These are phyloP conservation scores for Schlechtendalia chinensis DNA, from an alignment of 1,140 invertebrate species.

Conservation along the genomic window DNA sequence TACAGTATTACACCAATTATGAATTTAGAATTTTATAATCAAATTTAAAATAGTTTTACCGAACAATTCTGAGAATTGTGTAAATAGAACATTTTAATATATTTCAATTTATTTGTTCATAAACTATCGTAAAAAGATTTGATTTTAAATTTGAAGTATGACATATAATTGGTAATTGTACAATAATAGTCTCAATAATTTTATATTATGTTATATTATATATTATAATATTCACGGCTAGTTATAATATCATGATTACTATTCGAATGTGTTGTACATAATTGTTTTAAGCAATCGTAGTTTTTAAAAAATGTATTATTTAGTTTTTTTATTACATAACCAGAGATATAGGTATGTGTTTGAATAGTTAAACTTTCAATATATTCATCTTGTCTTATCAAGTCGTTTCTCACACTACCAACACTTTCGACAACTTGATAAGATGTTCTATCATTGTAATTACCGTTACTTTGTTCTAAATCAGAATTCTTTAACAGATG, in stretches of 20 bases:
- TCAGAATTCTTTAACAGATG: neutral
- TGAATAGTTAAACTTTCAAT: neutral
- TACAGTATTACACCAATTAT: neutral
- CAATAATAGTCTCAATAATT: neutral
- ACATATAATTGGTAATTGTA: neutral
- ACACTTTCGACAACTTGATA: neutral
- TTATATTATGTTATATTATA: no score
- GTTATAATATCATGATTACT: neutral
- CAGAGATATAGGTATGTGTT: neutral
- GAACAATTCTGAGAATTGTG: neutral
- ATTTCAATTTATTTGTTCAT: neutral
- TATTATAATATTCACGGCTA: neutral
- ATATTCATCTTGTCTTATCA: neutral
- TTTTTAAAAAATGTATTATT: neutral
- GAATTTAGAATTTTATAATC: neutral
- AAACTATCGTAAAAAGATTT: neutral
- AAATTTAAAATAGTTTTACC: neutral
- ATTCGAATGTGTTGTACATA: neutral
- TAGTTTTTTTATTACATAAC: neutral
- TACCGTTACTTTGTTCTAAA: neutral
- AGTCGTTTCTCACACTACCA: neutral
- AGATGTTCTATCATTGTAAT: no score
- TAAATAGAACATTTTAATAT: neutral
- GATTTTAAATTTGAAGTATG: slow-evolving; percentile 2
- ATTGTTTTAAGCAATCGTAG: neutral